Evolutionary conservation across 2,888 invertebrate genomes (phyloP).

Genomic region (Mesorhabditis belari): DNA sequence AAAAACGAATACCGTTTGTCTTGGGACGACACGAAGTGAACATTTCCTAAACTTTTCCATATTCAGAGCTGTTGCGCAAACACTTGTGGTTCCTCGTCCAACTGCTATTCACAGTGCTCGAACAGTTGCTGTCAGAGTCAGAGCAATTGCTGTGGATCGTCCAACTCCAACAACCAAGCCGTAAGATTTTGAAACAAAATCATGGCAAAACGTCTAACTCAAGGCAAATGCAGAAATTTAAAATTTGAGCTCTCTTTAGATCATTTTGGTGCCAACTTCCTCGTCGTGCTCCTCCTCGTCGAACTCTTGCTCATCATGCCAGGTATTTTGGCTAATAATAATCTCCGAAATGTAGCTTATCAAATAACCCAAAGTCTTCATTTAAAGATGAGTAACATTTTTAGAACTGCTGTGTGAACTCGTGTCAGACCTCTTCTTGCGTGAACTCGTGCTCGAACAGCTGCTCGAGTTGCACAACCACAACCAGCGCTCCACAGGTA

Average conservation of each 20-base stretch:
- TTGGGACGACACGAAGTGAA: too few species aligned
- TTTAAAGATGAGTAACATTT: too few species aligned
- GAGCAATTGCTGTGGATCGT: background rate
- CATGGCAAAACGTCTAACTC: background rate
- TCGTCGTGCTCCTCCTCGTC: constrained; percentile 1
- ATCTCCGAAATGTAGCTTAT: too few species aligned
- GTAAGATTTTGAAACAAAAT: background rate
- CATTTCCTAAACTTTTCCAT: background rate
- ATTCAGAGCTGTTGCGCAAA: background rate
- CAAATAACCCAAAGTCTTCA: background rate
- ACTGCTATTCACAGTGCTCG: background rate
- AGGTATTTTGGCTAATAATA: too few species aligned
- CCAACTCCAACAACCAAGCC: too few species aligned
- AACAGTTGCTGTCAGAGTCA: background rate
- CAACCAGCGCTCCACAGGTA: background rate
- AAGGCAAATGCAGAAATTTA: too few species aligned
- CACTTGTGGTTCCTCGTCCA: background rate
- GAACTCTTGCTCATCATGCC: background rate
- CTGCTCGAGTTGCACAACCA: background rate
- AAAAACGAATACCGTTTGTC: too few species aligned
- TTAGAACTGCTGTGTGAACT: background rate
- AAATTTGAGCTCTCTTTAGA: background rate
- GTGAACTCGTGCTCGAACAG: background rate
- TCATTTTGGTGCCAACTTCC: background rate
- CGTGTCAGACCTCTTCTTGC: background rate